phyloP scores from a whole-genome alignment of 2,888 invertebrate species.

The Trichogramma evanescens region DNA sequence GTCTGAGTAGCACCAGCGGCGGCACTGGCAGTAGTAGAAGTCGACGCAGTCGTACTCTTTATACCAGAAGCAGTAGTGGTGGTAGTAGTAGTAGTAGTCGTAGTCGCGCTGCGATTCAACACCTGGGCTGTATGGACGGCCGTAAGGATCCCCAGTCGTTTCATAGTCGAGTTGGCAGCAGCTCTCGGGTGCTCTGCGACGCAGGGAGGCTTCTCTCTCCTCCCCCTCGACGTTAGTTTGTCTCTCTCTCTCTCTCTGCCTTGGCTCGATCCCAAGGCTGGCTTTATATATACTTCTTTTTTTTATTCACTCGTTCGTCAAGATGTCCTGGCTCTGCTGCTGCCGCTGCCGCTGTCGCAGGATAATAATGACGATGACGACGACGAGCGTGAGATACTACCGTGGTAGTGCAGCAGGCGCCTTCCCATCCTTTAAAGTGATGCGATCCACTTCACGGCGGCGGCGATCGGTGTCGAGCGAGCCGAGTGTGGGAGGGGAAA shows the following conservation, averaged over 20 bases:
- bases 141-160: conserved; percentile 54
- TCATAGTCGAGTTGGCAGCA: conserved; percentile 41
- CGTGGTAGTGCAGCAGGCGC: not conserved
- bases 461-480: no score
- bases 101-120: conserved; percentile 15
- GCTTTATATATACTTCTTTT: not conserved
- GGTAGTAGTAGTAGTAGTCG: not conserved
- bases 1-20: no score
- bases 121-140: conserved; percentile 31
- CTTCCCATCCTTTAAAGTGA: not conserved
- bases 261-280: not conserved
- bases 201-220: no score
- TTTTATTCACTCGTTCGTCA: not conserved
- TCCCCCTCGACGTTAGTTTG: no score
- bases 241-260: no score
- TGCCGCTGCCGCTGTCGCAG: not conserved
- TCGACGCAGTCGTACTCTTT: no score
- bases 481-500: no score
- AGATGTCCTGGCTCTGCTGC: not conserved
- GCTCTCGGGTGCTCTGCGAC: not conserved
- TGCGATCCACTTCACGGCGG: not conserved
- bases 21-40: no score
- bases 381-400: no score
- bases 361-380: not conserved
- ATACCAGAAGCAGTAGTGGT: conserved; percentile 20